Evolutionary conservation across 2,113 vertebrate genomes (phyloP), one percentile per base, ranked within the genome.

Genomic region (Vidua macroura): DNA sequence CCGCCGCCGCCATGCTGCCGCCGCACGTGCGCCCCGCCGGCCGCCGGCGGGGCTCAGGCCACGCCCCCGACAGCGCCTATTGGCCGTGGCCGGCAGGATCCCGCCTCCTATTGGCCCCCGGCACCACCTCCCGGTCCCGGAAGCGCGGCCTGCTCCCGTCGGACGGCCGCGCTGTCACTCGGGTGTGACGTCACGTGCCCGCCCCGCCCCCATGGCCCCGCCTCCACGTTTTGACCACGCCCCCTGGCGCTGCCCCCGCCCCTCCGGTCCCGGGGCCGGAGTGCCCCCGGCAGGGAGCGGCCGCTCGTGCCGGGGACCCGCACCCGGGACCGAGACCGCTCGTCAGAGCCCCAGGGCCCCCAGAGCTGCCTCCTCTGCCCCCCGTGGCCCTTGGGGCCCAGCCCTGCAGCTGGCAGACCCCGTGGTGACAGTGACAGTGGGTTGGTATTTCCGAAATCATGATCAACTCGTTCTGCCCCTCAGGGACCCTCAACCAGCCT

Each of bases 221-320:
- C 43, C n/a, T 10, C 44, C 6, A 0, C 0, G 0, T 0, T 1
- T 3, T 31, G 41, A 12, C 1, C 60, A 2, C 59, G 31, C 31
- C 43, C 51, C 55, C 10, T 1, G 11, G 2, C 16, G 4, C 11
- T 25, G 72, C 1, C 15, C 24, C 7, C 28, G 6, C n/a, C 13
- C 8, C 48, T 6, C 49, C 35, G 11, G 27, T 43, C 5, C 62
- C 15, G 10, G 25, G 11, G 18, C 15, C 2, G 10, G 27, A 4
- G 7, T 7, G 6, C 8, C 0, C 6, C 15, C 37, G 2, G 19
- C 13, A 0, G 3, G 46, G 11, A 18, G 11, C 18, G 11, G 49
- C 5, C 44, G 0, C 24, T 10, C 25, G 1, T 24, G 13, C 31
- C 4, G 21, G 35, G 49, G 1, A 21, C 13, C 13, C 11, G 31